A percentile compares a stretch with the other conserved stretches of the same genome.
phyloP scores from a whole-genome alignment of 2,888 invertebrate species.

The Metellina segmentata region DNA sequence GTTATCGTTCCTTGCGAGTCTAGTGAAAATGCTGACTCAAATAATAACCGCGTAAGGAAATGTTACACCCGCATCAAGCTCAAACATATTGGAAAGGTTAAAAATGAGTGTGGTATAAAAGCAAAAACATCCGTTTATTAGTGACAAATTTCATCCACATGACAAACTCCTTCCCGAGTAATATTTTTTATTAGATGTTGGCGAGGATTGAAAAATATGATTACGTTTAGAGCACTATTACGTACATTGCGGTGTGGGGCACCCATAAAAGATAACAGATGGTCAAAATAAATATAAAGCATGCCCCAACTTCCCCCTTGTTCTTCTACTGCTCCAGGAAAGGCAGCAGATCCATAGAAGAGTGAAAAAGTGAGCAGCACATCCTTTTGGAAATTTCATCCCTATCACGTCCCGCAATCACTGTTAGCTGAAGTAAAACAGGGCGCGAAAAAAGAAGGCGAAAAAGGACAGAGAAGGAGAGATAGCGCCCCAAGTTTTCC shows the following conservation, averaged over 20 bases:
- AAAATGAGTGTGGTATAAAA: too few relatives aligned
- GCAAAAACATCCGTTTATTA: neutral
- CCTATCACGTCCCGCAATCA: constrained; percentile 64
- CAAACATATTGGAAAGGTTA: neutral
- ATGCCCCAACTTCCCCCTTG: neutral
- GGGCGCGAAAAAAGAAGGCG: neutral
- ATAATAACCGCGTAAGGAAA: neutral
- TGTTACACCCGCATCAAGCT: too few relatives aligned
- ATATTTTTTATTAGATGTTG: constrained; percentile 6
- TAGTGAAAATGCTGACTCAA: neutral
- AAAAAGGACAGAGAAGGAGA: constrained; percentile 8
- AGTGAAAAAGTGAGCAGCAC: neutral
- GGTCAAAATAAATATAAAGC: constrained; percentile 41
- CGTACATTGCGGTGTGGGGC: neutral
- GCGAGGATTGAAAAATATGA: constrained; percentile 45
- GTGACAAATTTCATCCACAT: neutral
- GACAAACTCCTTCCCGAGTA: constrained; percentile 10
- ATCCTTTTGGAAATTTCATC: constrained; percentile 42
- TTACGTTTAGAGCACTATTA: constrained; percentile 48
- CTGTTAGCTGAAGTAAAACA: constrained; percentile 54
- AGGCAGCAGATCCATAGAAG: constrained; percentile 5
- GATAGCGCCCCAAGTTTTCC: constrained; percentile 46
- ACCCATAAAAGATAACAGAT: constrained; percentile 56
- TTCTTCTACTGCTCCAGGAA: neutral
- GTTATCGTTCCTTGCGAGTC: neutral